Base-by-base conservation (phyloP, 2,888 invertebrate species). In the Melipona bicolor region DNA sequence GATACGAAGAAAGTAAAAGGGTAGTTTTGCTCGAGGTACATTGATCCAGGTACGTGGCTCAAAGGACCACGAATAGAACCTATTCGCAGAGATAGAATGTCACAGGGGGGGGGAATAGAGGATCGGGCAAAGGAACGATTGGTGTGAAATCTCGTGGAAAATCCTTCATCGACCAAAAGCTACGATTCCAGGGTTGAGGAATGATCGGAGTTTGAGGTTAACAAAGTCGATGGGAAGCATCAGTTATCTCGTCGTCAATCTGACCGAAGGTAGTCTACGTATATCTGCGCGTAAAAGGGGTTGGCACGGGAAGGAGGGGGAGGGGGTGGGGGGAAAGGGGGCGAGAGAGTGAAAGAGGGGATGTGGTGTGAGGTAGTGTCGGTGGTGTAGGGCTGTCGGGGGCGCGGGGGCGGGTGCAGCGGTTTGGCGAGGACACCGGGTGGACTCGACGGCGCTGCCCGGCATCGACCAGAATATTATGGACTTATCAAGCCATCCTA, bases 401-500 rank as follows among this genome's bases (percentile, higher is more conserved):
- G 84, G 83, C 68, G 79, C 79, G 17, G 76, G 82, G 76, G 83
- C 24, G 84, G 76, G 83, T 67, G 85, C 79, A 81, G 89, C 79
- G 85, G 89, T 87, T 87, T 87, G 87, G 86, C 87, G 88, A 89
- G 87, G 88, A 91, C 90, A 91, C 92, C 92, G 91, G 92, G 91
- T 92, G 92, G 90, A 90, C 90, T 91, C 91, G 90, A 91, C 91
- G 91, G 90, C 87, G 88, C 84, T 90, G 88, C 83, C 85, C 87
- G 84, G 91, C 91, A 90, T 92, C 91, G 92, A 93, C 91, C 91
- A 91, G 93, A 93, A 94, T 94, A 94, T 93, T 93, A 93, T 93
- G 90, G 93, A 94, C 94, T 94, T 94, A 94, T 94, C 94, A 93
- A 94, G 93, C 93, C 92, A 93, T 93, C 93, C 92, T 94, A 94